phyloP scores from a whole-genome alignment of 1,140 invertebrate species.

The Cryptotermes secundus region DNA sequence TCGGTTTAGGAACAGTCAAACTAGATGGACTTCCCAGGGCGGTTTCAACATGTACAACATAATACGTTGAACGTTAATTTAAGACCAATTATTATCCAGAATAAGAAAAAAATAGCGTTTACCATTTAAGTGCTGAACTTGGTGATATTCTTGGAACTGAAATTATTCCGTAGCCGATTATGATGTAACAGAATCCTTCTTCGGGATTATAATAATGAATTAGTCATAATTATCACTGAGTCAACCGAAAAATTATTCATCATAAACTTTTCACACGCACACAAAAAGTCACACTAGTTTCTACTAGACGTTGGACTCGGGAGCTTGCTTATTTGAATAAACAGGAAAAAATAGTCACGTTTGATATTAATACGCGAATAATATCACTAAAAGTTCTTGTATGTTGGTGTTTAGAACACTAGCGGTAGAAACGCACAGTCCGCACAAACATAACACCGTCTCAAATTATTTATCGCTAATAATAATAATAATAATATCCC shows the following conservation, averaged over 20 bases:
- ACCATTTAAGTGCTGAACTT: background rate
- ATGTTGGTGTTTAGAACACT: background rate
- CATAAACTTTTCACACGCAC: background rate
- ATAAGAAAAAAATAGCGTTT: background rate
- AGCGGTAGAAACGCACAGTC: no score
- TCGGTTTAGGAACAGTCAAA: background rate
- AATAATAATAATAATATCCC: no score
- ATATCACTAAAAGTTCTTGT: background rate
- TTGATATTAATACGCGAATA: background rate
- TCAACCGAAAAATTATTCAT: background rate
- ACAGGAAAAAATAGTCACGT: background rate
- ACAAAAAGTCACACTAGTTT: background rate
- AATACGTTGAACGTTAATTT: background rate
- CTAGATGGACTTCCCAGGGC: background rate
- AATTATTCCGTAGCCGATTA: background rate
- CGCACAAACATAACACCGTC: no score
- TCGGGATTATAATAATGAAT: background rate
- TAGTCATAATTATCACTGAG: background rate
- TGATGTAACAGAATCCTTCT: background rate
- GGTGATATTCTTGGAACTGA: background rate
- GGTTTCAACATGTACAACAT: background rate
- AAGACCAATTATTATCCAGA: background rate
- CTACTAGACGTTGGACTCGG: background rate
- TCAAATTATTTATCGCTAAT: no score
- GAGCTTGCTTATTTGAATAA: background rate